These are phyloP conservation scores for Natrix natrix DNA, from an alignment of 2,797 vertebrate species.

Conservation along the genomic window DNA sequence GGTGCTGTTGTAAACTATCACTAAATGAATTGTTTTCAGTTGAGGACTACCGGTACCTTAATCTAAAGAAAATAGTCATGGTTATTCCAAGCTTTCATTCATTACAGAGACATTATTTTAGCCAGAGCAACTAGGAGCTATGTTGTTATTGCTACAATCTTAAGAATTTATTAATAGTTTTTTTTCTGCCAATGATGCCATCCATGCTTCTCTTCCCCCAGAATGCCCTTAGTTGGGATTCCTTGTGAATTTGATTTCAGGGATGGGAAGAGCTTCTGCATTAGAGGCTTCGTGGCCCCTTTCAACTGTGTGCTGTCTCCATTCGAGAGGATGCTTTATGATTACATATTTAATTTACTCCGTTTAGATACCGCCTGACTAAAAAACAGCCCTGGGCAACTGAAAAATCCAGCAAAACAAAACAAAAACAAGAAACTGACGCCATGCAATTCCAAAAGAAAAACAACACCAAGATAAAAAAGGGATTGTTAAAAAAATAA, in stretches of 20 bases:
- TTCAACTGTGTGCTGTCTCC: neutral
- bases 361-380: neutral
- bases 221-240: neutral
- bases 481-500: too few species aligned
- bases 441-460: neutral
- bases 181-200: neutral
- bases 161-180: too few species aligned
- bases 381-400: neutral
- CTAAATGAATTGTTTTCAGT: neutral
- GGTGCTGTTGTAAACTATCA: neutral
- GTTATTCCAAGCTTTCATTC: too few species aligned
- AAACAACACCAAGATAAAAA: neutral
- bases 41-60: neutral
- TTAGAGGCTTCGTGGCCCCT: neutral
- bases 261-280: neutral
- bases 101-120: too few species aligned
- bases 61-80: too few species aligned
- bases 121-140: too few species aligned
- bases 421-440: neutral
- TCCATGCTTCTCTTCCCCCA: neutral
- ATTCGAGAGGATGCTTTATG: neutral
- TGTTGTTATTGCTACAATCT: too few species aligned
- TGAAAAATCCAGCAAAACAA: neutral
- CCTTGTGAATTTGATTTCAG: neutral
- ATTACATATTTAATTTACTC: neutral